These are phyloP conservation scores for Calyptomena viridis DNA, from an alignment of 2,113 vertebrate species.

Conservation along the genomic window DNA sequence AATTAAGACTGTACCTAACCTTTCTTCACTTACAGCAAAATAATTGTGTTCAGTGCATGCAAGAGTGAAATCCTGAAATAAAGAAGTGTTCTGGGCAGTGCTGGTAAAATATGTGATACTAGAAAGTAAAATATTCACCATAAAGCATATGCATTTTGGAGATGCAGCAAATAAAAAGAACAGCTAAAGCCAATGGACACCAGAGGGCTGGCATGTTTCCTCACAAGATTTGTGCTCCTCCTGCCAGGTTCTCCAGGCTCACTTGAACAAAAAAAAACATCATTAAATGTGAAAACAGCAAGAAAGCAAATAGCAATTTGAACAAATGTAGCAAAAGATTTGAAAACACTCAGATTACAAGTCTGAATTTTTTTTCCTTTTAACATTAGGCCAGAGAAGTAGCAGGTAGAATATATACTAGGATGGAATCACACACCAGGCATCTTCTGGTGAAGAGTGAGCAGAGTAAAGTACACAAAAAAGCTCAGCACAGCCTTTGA, in stretches of 20 bases:
- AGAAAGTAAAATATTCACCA: background rate
- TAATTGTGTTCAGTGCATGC: background rate
- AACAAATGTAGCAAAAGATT: background rate
- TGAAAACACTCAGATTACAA: background rate
- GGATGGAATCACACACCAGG: background rate
- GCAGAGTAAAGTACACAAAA: background rate
- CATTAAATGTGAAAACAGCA: background rate
- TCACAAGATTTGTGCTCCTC: background rate
- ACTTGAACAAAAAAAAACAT: background rate
- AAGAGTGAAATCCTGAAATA: background rate
- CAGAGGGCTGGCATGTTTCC: background rate
- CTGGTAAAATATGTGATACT: background rate
- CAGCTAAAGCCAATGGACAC: background rate
- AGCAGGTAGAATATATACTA: background rate
- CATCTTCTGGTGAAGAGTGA: background rate
- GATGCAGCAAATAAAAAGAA: background rate
- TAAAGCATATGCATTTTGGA: background rate
- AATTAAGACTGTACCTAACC: background rate
- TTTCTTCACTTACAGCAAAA: background rate
- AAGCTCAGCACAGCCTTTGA: background rate
- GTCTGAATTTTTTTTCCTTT: background rate
- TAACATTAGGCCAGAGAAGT: background rate
- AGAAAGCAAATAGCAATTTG: background rate
- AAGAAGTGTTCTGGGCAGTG: background rate
- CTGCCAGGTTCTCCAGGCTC: background rate